Conservation (phyloP, 2,888 invertebrate species). For the Boloria selene region DNA sequence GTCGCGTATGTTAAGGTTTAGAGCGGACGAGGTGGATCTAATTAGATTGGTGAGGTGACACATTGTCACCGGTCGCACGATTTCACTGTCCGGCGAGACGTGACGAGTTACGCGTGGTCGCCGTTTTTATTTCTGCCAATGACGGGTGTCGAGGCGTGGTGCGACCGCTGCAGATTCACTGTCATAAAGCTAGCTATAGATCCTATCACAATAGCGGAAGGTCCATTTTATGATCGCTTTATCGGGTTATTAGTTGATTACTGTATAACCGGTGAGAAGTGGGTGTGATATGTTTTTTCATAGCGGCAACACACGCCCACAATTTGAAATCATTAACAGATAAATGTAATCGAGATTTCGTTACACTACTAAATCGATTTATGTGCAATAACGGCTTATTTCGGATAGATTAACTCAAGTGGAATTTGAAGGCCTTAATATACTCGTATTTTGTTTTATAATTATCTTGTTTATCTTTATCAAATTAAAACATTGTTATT, state of each 20-base stretch:
- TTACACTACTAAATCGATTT: constrained; percentile 45
- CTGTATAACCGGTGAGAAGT: constrained; percentile 66
- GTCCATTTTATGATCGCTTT: constrained; percentile 50
- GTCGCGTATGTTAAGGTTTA: constrained; percentile 39
- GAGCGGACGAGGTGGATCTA: constrained; percentile 52
- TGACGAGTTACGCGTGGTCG: constrained; percentile 81
- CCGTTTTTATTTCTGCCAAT: constrained; percentile 83
- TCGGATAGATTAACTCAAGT: constrained; percentile 36
- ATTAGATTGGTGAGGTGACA: constrained; percentile 62
- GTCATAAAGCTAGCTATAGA: constrained; percentile 42
- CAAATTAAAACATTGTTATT: constrained; percentile 66
- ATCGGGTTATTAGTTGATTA: constrained; percentile 51
- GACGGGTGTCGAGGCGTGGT: constrained; percentile 82
- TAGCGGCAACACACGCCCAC: constrained; percentile 71
- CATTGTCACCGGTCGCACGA: constrained; percentile 80
- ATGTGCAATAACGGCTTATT: constrained; percentile 12
- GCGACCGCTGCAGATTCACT: constrained; percentile 55
- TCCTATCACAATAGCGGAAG: constrained; percentile 55
- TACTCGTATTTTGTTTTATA: constrained; percentile 21
- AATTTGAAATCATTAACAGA: constrained; percentile 59
- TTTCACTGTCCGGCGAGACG: constrained; percentile 78
- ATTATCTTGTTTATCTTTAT: constrained; percentile 33
- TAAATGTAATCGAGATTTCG: constrained; percentile 54
- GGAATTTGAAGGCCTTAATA: constrained; percentile 40
- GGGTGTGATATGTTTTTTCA: constrained; percentile 80